Evolutionary conservation across 2,888 invertebrate species (phyloP).

Genomic region (Oligia latruncula): DNA sequence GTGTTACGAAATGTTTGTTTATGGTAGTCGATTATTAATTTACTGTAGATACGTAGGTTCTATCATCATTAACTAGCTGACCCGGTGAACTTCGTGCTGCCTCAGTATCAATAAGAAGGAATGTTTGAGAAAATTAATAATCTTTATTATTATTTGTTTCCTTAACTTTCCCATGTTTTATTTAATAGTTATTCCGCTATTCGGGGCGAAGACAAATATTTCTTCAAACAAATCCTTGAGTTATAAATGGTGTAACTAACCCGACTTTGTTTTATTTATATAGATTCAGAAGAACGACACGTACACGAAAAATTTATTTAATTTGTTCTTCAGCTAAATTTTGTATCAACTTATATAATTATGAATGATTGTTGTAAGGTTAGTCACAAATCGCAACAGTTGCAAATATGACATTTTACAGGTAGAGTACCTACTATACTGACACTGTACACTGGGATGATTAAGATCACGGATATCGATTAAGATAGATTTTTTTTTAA

Average conservation of each 20-base stretch:
- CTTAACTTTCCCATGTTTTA: background rate
- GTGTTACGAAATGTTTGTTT: conserved; percentile 28
- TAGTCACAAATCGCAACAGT: background rate
- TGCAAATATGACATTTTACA: background rate
- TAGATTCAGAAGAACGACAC: background rate
- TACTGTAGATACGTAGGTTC: background rate
- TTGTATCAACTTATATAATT: background rate
- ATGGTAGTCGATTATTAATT: conserved; percentile 29
- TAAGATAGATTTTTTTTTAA: background rate
- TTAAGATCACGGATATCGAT: too few relatives aligned
- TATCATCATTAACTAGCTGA: background rate
- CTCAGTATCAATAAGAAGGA: background rate
- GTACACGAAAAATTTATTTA: background rate
- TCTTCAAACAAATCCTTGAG: background rate
- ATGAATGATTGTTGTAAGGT: background rate
- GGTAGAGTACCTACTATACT: background rate
- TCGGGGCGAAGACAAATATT: background rate
- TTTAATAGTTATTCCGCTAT: background rate
- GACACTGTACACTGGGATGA: background rate
- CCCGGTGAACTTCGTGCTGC: background rate
- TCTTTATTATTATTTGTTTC: background rate
- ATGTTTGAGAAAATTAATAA: background rate
- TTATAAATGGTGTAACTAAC: background rate
- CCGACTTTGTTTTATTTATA: background rate
- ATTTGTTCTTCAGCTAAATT: background rate